Evolutionary conservation across 2,888 invertebrate species (phyloP), one percentile per base, ranked within the genome.

Genomic region (Leptothorax acervorum): DNA sequence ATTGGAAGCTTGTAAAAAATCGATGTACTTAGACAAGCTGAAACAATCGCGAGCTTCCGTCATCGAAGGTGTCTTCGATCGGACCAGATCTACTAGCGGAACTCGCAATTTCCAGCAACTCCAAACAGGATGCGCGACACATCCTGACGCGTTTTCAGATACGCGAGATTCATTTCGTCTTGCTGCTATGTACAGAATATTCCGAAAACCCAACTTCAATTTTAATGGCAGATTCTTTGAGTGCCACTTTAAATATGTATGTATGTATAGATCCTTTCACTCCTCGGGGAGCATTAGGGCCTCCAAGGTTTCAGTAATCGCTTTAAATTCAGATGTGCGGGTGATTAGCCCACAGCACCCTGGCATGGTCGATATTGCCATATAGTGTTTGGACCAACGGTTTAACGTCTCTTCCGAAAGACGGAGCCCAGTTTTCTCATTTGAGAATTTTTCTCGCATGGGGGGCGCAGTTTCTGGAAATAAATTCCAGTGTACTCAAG

Each of bases 71-170:
- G 42, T 78, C 55, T 31, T 23, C 42, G 45, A 53, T 66, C 53
- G 42, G 12, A 28, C 15, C n/a, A 65, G 42, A 78, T 76, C 31
- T 55, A 9, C 18, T 57, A 23, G 23, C 31, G 31, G 9, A 68
- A 45, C 45, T 55, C 31, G 55, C 70, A 78, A 78, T 78, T 78
- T 68, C 45, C 55, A 70, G 1, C 9, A 55, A 28, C 31, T 78
- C 23, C 55, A 23, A 78, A 70, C 70, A 45, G 31, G 31, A 70
- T 70, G 55, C 42, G 42, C 53, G 28, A 78, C n/a, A 45, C 28
- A 45, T 68, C 42, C n/a, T 68, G 42, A 45, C 42, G 12, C 28
- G 31, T 45, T n/a, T 48, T n/a, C 18, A 45, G 68, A 57, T 57
- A 31, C n/a, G 39, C n/a, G 9, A 78, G 45, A 70, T 78, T 68